Conservation (phyloP, 1,140 invertebrate genomes). For the Ceratitis capitata region DNA sequence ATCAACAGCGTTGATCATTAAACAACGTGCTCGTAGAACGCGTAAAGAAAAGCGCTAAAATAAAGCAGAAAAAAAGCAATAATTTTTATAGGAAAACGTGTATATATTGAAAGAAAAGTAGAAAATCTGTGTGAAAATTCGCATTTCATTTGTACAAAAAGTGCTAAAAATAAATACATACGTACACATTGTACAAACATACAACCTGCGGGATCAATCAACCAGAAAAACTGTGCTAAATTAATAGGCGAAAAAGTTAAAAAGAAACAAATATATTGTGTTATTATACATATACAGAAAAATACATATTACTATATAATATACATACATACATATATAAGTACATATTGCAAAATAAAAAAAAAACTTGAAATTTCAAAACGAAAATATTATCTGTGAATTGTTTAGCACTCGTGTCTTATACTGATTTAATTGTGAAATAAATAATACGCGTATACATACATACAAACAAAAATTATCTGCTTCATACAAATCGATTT, state of each 20-base stretch:
- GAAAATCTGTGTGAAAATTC: neutral
- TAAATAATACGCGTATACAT: too few species aligned
- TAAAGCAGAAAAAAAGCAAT: neutral
- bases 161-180: constrained; percentile 23
- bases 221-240: neutral
- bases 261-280: too few species aligned
- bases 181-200: neutral
- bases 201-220: neutral
- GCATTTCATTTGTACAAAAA: neutral
- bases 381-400: neutral
- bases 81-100: neutral
- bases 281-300: neutral
- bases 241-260: neutral
- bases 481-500: too few species aligned
- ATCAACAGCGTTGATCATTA: constrained; percentile 12
- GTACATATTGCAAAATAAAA: neutral
- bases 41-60: neutral
- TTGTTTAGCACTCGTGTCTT: neutral
- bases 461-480: too few species aligned
- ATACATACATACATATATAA: neutral
- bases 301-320: neutral
- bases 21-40: neutral
- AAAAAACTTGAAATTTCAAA: neutral
- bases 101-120: neutral
- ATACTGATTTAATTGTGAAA: neutral